phyloP scores from a whole-genome alignment of 2,888 invertebrate genomes.

The Tetrapedia diversipes region DNA sequence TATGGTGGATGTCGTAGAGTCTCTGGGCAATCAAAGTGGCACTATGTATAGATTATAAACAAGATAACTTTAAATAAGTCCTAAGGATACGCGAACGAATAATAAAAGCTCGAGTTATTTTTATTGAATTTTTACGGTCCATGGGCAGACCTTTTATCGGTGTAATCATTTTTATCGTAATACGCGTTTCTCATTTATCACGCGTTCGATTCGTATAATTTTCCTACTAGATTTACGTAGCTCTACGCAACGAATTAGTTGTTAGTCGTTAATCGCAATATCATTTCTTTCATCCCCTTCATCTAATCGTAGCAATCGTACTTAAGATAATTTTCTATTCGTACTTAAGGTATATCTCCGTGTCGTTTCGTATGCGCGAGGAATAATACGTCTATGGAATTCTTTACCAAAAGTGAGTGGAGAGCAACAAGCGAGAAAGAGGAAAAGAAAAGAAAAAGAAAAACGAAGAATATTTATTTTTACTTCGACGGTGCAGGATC shows the following conservation, averaged over 20 bases:
- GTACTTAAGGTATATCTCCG: slow-evolving; percentile 53
- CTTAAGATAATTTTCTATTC: slow-evolving; percentile 60
- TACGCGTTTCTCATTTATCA: slow-evolving; percentile 11
- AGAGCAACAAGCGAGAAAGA: background rate
- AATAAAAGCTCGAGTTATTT: slow-evolving; percentile 56
- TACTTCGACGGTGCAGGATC: slow-evolving; percentile 63
- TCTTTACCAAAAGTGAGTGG: slow-evolving; percentile 50
- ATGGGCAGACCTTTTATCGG: slow-evolving; percentile 8
- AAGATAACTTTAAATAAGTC: slow-evolving; percentile 63
- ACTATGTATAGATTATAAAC: slow-evolving; percentile 68
- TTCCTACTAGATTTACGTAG: slow-evolving; percentile 54
- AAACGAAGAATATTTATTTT: slow-evolving; percentile 66
- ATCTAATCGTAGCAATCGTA: slow-evolving; percentile 39
- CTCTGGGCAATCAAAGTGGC: slow-evolving; percentile 70
- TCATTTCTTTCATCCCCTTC: slow-evolving; percentile 7
- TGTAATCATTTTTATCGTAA: slow-evolving; percentile 13
- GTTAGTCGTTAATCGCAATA: slow-evolving; percentile 44
- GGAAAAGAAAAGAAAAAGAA: background rate
- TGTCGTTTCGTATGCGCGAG: slow-evolving; percentile 52
- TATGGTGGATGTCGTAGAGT: slow-evolving; percentile 63
- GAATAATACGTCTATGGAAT: slow-evolving; percentile 55
- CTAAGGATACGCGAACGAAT: slow-evolving; percentile 51
- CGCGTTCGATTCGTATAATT: slow-evolving; percentile 43
- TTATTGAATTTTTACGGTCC: slow-evolving; percentile 47
- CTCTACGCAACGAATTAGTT: slow-evolving; percentile 59